Base-by-base conservation (phyloP, 1,140 invertebrate genomes). In the Zaprionus africanus region DNA sequence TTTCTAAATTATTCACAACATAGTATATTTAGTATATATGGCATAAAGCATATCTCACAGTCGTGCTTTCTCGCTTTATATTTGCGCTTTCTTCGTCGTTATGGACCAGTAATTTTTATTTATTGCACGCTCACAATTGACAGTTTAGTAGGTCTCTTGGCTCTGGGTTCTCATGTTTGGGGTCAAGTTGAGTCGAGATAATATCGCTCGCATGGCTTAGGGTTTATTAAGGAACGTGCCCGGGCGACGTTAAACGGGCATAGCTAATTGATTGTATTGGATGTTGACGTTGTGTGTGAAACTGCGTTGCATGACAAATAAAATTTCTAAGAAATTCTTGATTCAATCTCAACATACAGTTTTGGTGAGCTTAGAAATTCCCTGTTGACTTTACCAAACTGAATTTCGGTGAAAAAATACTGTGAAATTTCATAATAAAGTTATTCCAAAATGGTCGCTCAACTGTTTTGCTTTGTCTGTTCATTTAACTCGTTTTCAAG, bases 31-130 rank as follows among this genome's bases (percentile, higher is more conserved):
- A 34, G 31, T 34, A 34, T 9, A 0, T 9, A 17, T 15, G 11
- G 5, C 11, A 9, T 56, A 17, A 19, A 64, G 53, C 13, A 28
- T 66, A 54, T 57, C 36, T 31, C 15, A 7, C 12, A 71, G 60
- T 36, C 58, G 17, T n/a, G 7, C 34, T 31, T 22, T 12, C 1
- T 19, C 31, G 5, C 24, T 38, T 49, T 17, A 26, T 62, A 59
- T 51, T 68, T 64, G 46, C 17, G 46, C 51, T 74, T 58, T 69
- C 63, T 69, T 80, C 19, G 62, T 77, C 72, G 86, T 87, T 86
- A 87, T 86, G 83, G 83, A 78, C 72, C 80, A 80, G 84, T 78
- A 88, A 88, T 83, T 87, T 88, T 81, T 87, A 87, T 87, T 87
- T 87, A 87, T 87, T 82, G 80, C 83, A 65, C 72, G 57, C 76